These are phyloP conservation scores for Muscicapa comitata DNA, from an alignment of 2,797 vertebrate species.

Conservation along the genomic window DNA sequence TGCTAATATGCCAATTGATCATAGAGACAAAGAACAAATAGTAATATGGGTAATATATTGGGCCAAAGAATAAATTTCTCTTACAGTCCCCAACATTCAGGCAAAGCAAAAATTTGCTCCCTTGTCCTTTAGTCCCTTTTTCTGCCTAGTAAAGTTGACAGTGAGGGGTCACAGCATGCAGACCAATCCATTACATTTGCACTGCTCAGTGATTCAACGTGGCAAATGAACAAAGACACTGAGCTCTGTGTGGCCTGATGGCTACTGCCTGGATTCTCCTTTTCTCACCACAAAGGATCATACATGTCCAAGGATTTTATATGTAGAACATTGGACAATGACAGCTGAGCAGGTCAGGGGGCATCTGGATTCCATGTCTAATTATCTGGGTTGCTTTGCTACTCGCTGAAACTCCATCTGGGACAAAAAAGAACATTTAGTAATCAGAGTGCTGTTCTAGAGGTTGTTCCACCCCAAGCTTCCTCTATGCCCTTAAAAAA, in stretches of 20 bases:
- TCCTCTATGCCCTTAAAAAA: neutral
- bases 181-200: neutral
- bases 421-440: neutral
- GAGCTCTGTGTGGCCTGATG: neutral
- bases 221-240: conserved; percentile 5
- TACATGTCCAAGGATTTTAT: neutral
- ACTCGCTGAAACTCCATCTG: neutral
- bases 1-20: neutral
- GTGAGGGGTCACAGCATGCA: neutral
- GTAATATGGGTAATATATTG: neutral
- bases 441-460: neutral
- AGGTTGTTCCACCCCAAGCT: neutral
- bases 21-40: neutral
- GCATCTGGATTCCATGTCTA: neutral
- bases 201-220: neutral
- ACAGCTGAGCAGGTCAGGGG: neutral
- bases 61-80: neutral
- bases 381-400: neutral
- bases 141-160: neutral
- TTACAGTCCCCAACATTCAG: neutral
- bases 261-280: neutral
- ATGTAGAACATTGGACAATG: neutral
- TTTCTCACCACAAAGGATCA: neutral
- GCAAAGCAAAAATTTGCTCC: neutral
- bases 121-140: neutral